Evolutionary conservation across 2,113 vertebrate species (phyloP).

Genomic region (Perca fluviatilis): DNA sequence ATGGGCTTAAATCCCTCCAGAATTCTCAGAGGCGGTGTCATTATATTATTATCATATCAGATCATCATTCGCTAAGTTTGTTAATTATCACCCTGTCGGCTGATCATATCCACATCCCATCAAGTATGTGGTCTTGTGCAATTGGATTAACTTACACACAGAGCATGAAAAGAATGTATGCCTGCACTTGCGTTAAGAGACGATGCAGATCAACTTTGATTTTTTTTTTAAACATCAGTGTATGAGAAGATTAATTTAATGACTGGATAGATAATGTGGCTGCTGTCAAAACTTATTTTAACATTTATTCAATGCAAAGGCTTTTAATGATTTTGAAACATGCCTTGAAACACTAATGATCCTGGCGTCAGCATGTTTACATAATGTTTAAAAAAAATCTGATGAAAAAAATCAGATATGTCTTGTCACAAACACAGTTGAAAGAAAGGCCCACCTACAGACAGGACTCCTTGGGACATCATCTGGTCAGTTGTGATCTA

Average conservation of each 20-base stretch:
- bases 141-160: slow-evolving; percentile 36
- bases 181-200: slow-evolving; percentile 30
- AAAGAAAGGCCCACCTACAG: neutral
- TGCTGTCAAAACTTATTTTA: slow-evolving; percentile 40
- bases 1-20: slow-evolving; percentile 40
- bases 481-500: neutral
- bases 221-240: slow-evolving; percentile 33
- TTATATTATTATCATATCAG: slow-evolving; percentile 64
- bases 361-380: slow-evolving; percentile 23
- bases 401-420: neutral
- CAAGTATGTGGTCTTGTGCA: slow-evolving; percentile 52
- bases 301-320: slow-evolving; percentile 21
- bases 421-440: neutral
- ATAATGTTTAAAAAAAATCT: slow-evolving; percentile 49
- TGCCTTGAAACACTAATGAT: slow-evolving; percentile 43
- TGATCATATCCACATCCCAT: slow-evolving; percentile 47
- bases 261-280: slow-evolving; percentile 42
- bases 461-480: neutral
- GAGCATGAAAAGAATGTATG: slow-evolving; percentile 46
- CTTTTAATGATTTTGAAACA: slow-evolving; percentile 29
- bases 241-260: slow-evolving; percentile 56
- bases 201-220: slow-evolving; percentile 37
- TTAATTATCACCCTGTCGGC: slow-evolving; percentile 72
- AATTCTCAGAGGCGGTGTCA: slow-evolving; percentile 56
- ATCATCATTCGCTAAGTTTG: slow-evolving; percentile 63